Conservation (phyloP, 2,888 invertebrate genomes). For the Mylabris sibirica region DNA sequence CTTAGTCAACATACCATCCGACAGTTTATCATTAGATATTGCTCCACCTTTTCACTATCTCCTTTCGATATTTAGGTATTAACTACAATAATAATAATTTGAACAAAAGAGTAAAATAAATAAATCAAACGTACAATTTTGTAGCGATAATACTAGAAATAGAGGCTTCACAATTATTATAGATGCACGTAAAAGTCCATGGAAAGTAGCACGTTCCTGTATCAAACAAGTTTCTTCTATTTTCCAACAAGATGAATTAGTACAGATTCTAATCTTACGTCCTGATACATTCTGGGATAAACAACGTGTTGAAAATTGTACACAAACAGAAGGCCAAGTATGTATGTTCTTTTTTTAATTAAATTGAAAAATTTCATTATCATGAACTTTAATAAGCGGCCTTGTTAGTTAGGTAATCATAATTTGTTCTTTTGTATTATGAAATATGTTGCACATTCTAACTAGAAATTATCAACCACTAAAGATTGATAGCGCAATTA, state of each 20-base stretch:
- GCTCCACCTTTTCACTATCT: slow-evolving; percentile 62
- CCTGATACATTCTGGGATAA: slow-evolving; percentile 82
- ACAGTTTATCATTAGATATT: slow-evolving; percentile 64
- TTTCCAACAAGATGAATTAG: slow-evolving; percentile 55
- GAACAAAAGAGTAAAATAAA: neutral
- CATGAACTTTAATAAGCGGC: slow-evolving; percentile 10
- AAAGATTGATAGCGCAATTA: neutral
- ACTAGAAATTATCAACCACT: neutral
- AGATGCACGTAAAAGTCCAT: slow-evolving; percentile 71
- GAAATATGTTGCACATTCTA: neutral
- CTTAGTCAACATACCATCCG: slow-evolving; percentile 68
- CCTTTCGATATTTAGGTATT: slow-evolving; percentile 67
- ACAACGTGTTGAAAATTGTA: slow-evolving; percentile 74
- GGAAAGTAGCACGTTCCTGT: slow-evolving; percentile 69
- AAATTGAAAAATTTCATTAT: slow-evolving; percentile 12
- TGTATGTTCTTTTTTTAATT: slow-evolving; percentile 36
- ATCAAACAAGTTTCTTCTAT: slow-evolving; percentile 67
- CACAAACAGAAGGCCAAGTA: slow-evolving; percentile 70
- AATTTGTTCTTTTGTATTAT: neutral
- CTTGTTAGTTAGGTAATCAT: neutral
- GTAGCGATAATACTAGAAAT: slow-evolving; percentile 63
- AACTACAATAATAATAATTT: too few species aligned
- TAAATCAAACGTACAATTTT: neutral
- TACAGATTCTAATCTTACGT: slow-evolving; percentile 69
- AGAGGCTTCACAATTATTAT: slow-evolving; percentile 69